Base-by-base conservation (phyloP, 2,888 invertebrate species). In the Platypus cylindrus region DNA sequence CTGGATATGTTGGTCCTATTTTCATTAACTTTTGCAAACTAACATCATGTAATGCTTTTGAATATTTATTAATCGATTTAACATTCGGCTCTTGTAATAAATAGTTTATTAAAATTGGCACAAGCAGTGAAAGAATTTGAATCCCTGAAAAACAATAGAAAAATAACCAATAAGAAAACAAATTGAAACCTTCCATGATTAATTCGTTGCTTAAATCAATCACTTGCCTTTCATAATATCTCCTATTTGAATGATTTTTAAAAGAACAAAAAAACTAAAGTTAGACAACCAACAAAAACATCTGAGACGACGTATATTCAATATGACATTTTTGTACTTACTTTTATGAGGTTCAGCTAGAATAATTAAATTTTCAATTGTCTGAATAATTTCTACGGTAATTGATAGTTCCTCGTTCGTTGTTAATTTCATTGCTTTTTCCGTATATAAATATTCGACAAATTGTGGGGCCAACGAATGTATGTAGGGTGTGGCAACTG, bases 1-100 rank as follows among this genome's bases (percentile, higher is more conserved):
- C 80, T 13, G 91, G 90, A 65, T 93, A 86, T 55, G 82, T 82
- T 0, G 91, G 90, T 1, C 93, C 95, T 48, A 94, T 81, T 54
- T 81, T 80, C 60, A 89, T 87, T 12, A 97, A 71, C 75, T 85
- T 83, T 47, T 85, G 79, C 47, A 97, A 70, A 43, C 89, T 84
- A 50, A 83, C 79, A 45, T 94, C 90, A 60, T 95, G 94, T 25
- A 94, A 65, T 31, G 73, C 70, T 23, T 74, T 67, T 24, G 72
- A 73, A 56, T 75, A 75, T 46, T 78, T 71, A 37, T 71, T 70
- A 18, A 71, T 63, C 25, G 67, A 64, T 46, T 68, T 67, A 23
- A 78, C 54, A 48, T 75, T 73, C 28, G 69, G 63, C 8, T 74
- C 73, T 44, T 84, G 81, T 37, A 83, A 66, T 37, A 95, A 65